Evolutionary conservation across 2,888 invertebrate species (phyloP).

Genomic region (Spilarctia lutea): DNA sequence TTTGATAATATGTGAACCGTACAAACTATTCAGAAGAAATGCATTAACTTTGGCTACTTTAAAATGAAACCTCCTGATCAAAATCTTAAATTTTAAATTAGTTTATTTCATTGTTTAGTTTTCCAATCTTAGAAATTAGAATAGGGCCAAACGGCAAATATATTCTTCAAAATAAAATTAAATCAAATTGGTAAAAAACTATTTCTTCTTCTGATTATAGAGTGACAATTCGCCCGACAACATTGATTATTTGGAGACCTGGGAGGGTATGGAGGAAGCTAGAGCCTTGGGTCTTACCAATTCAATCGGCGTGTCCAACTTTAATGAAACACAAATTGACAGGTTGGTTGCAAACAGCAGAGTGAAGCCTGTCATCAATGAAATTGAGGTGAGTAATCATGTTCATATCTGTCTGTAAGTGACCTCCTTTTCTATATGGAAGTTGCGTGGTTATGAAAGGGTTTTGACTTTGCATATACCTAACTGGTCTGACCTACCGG

Average conservation of each 20-base stretch:
- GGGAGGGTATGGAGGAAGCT: constrained; percentile 91
- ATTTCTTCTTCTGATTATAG: constrained; percentile 49
- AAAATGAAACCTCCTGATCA: too few relatives aligned
- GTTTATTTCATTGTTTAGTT: too few relatives aligned
- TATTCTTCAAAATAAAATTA: too few relatives aligned
- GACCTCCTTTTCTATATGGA: background rate
- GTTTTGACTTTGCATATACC: background rate
- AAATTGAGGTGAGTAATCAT: constrained; percentile 74
- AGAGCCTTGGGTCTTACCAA: constrained; percentile 87
- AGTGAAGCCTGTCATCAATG: constrained; percentile 88
- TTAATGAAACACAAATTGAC: constrained; percentile 90
- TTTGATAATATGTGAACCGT: background rate
- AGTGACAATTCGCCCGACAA: constrained; percentile 75
- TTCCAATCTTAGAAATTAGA: too few relatives aligned
- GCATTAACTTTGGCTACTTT: background rate
- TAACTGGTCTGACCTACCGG: too few relatives aligned
- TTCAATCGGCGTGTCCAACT: constrained; percentile 93
- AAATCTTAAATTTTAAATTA: too few relatives aligned
- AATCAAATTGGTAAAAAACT: background rate
- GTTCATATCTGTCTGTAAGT: background rate
- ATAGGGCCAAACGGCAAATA: background rate
- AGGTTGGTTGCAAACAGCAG: constrained; percentile 86
- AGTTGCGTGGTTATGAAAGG: background rate
- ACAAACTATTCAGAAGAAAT: too few relatives aligned
- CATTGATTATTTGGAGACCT: constrained; percentile 91